Conservation (phyloP, 1,140 invertebrate genomes). For the Stenopsyche tienmushanensis region DNA sequence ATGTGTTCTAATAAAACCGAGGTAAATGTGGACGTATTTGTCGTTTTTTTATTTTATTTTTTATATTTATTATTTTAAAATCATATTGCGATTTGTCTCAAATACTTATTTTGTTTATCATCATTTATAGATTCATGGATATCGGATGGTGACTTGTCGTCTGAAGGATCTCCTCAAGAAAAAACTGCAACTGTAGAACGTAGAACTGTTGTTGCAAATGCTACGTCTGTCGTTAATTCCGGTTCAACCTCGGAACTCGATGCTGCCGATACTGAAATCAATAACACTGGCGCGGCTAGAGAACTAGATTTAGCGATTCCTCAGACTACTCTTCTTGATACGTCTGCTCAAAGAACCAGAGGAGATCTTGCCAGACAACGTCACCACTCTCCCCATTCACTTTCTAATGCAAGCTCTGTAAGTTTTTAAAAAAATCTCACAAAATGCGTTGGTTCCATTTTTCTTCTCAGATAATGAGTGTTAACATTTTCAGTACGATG, state of each 20-base stretch:
- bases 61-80: not conserved
- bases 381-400: conserved; percentile 53
- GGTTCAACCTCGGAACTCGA: conserved; percentile 10
- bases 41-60: not conserved
- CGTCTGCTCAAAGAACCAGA: conserved; percentile 83
- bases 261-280: not conserved
- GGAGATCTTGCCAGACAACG: conserved; percentile 74
- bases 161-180: conserved; percentile 50
- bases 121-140: conserved; percentile 38
- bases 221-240: not conserved
- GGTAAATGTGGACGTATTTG: not conserved
- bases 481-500: conserved; percentile 63
- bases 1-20: not conserved
- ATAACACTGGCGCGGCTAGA: conserved; percentile 46
- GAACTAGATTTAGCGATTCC: conserved; percentile 85
- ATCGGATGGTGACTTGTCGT: conserved; percentile 40
- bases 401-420: conserved; percentile 69
- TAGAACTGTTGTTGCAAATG: conserved; percentile 50
- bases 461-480: too few relatives aligned
- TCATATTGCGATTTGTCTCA: not conserved
- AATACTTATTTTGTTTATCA: not conserved
- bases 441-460: not conserved
- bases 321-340: conserved; percentile 77
- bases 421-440: conserved; percentile 41
- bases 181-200: conserved; percentile 76